Evolutionary conservation across 2,888 invertebrate species (phyloP).

Genomic region (Andricus quercusramuli): DNA sequence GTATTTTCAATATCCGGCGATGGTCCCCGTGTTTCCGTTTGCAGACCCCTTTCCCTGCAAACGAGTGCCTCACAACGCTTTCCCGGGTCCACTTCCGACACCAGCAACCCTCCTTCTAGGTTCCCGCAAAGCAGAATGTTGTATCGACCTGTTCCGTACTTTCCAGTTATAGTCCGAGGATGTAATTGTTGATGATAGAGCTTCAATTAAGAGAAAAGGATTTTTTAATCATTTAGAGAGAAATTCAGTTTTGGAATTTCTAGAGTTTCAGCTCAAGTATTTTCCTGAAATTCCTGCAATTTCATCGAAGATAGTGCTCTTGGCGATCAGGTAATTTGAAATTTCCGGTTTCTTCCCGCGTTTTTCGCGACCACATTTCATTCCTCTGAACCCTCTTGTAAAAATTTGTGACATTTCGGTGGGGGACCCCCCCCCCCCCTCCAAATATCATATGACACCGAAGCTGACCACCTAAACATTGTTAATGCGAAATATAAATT

Average conservation of each 20-base stretch:
- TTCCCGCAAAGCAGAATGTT: slow-evolving; percentile 9
- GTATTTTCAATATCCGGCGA: slow-evolving; percentile 75
- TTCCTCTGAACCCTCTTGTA: too few relatives aligned
- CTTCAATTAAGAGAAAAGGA: not conserved
- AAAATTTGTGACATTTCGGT: too few relatives aligned
- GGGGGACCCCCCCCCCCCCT: too few relatives aligned
- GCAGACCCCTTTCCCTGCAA: slow-evolving; percentile 7
- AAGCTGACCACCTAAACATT: too few relatives aligned
- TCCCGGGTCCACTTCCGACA: slow-evolving; percentile 23
- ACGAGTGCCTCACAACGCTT: not conserved
- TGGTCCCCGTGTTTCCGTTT: slow-evolving; percentile 55
- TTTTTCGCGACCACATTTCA: too few relatives aligned
- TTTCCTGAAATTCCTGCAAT: too few relatives aligned
- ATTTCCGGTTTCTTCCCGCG: too few relatives aligned
- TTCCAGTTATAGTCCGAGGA: not conserved
- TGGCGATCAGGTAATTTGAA: too few relatives aligned
- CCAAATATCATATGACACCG: too few relatives aligned
- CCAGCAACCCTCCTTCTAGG: slow-evolving; percentile 15
- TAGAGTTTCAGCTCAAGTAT: not conserved
- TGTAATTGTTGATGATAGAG: not conserved
- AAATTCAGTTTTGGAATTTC: not conserved
- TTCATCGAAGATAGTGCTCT: too few relatives aligned
- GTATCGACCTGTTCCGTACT: not conserved
- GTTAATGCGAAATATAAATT: too few relatives aligned
- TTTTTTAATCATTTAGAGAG: not conserved